Evolutionary conservation across 2,888 invertebrate species (phyloP).

Genomic region (Oxytorus armatus): DNA sequence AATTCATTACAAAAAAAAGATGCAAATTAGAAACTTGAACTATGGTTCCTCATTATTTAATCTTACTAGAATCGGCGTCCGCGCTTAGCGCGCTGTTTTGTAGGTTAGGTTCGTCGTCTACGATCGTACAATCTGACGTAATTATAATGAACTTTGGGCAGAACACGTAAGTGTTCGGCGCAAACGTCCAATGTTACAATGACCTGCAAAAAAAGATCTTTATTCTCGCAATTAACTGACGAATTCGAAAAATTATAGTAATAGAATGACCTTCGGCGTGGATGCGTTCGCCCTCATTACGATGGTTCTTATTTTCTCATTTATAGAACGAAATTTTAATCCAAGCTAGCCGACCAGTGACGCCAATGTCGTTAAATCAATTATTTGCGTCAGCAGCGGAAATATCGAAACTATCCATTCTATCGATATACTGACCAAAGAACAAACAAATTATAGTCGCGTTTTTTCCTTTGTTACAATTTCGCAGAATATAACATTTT

Average conservation of each 20-base stretch:
- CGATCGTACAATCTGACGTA: too few species aligned
- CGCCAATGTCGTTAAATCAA: slow-evolving; percentile 60
- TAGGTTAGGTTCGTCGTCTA: too few species aligned
- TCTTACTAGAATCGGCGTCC: too few species aligned
- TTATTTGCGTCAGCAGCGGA: slow-evolving; percentile 32
- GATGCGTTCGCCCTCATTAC: slow-evolving; percentile 41
- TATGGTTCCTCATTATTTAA: too few species aligned
- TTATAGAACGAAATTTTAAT: slow-evolving; percentile 54
- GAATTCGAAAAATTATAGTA: background rate
- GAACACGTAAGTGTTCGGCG: slow-evolving; percentile 52
- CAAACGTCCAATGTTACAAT: slow-evolving; percentile 47
- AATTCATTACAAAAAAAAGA: too few species aligned
- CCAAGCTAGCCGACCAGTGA: slow-evolving; percentile 58
- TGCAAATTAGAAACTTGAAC: too few species aligned
- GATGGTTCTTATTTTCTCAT: slow-evolving; percentile 45
- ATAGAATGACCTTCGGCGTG: slow-evolving; percentile 36
- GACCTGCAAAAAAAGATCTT: slow-evolving; percentile 7
- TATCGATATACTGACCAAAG: background rate
- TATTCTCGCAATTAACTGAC: background rate
- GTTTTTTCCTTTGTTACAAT: too few species aligned
- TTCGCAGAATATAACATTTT: background rate
- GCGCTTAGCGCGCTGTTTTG: too few species aligned
- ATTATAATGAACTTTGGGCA: slow-evolving; percentile 53
- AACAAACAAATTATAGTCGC: background rate
- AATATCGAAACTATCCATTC: slow-evolving; percentile 21